Percentiles rank a stretch among this genome's conserved stretches.
Evolutionary conservation across 2,888 invertebrate genomes (phyloP).

Genomic region (Synanthedon vespiformis): DNA sequence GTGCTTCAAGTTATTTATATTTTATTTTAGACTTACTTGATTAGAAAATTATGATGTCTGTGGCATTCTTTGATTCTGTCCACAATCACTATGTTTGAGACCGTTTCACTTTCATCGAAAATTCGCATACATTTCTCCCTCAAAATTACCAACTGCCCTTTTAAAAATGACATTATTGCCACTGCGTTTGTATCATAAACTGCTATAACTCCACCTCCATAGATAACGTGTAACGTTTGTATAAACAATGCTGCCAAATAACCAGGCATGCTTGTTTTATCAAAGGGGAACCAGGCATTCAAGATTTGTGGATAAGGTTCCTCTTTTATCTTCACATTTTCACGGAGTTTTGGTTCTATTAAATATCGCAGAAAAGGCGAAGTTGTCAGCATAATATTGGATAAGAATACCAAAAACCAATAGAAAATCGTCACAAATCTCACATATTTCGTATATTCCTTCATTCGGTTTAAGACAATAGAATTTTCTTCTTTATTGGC

Average conservation of each 20-base stretch:
- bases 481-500: too few species aligned
- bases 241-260: constrained; percentile 24
- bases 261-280: constrained; percentile 34
- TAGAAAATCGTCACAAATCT: constrained; percentile 31
- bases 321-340: constrained; percentile 8
- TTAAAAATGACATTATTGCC: constrained; percentile 39
- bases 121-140: constrained; percentile 24
- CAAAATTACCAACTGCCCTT: constrained; percentile 38
- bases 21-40: constrained; percentile 25
- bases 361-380: constrained; percentile 14
- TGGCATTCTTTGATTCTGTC: constrained; percentile 38
- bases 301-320: constrained; percentile 38
- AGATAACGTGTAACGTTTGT: constrained; percentile 26
- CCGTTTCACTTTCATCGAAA: constrained; percentile 16
- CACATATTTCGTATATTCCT: constrained; percentile 30
- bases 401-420: constrained; percentile 29
- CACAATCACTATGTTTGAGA: constrained; percentile 12
- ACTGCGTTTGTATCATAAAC: constrained; percentile 35
- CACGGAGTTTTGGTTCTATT: too few species aligned
- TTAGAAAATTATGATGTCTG: constrained; percentile 31
- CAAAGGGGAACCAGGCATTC: constrained; percentile 46
- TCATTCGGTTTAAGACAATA: constrained; percentile 11
- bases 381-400: constrained; percentile 20
- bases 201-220: constrained; percentile 32
- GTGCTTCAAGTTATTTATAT: not conserved